Evolutionary conservation across 2,113 vertebrate species (phyloP).

Genomic region (Barbus barbus): DNA sequence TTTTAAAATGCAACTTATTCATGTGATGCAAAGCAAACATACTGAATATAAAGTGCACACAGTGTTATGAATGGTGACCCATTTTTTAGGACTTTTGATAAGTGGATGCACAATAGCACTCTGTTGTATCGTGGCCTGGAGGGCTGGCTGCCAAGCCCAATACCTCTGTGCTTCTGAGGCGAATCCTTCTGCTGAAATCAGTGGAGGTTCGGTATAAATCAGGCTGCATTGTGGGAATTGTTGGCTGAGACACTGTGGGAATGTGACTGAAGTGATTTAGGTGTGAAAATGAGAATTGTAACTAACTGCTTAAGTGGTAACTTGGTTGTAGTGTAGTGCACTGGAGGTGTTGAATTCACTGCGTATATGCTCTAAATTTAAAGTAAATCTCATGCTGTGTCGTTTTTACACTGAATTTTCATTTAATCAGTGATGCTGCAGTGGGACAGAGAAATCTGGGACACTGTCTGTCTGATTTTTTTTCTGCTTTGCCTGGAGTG

Average conservation of each 20-base stretch:
- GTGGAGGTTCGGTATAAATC: slow-evolving; percentile 23
- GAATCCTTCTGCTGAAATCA: slow-evolving; percentile 26
- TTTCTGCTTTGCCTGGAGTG: background rate
- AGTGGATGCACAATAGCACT: slow-evolving; percentile 31
- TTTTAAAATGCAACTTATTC: background rate
- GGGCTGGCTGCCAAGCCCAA: background rate
- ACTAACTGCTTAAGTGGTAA: background rate
- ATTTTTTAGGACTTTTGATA: slow-evolving; percentile 35
- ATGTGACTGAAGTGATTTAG: slow-evolving; percentile 41
- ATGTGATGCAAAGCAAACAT: background rate
- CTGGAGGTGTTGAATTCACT: background rate
- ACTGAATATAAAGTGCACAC: slow-evolving; percentile 3
- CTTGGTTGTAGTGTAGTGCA: background rate
- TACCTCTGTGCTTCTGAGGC: slow-evolving; percentile 10
- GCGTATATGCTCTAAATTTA: background rate
- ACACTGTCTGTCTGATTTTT: slow-evolving; percentile 9
- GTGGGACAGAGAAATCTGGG: background rate
- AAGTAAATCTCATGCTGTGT: background rate
- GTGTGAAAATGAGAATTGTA: background rate
- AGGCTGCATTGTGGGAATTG: slow-evolving; percentile 36
- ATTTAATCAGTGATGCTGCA: background rate
- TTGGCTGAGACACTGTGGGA: slow-evolving; percentile 44
- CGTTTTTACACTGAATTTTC: slow-evolving; percentile 1
- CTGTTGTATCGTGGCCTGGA: slow-evolving; percentile 11
- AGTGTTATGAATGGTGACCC: slow-evolving; percentile 30